These are phyloP conservation scores for Anastrepha obliqua DNA, from an alignment of 1,140 invertebrate genomes.

Conservation along the genomic window DNA sequence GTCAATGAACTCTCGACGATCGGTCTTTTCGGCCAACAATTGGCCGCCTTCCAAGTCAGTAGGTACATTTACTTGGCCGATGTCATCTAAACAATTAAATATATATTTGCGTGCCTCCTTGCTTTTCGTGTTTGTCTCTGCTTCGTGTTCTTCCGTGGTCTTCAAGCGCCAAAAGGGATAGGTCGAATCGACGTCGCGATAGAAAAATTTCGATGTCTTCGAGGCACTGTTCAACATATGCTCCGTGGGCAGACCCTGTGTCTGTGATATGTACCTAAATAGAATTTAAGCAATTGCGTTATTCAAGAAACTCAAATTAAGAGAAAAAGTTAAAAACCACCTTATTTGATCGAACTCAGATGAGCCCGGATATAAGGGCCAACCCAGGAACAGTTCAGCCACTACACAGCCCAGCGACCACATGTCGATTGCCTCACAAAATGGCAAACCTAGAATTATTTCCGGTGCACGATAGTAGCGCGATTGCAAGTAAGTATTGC, in stretches of 20 bases:
- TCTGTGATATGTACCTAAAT: slow-evolving; percentile 80
- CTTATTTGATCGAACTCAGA: slow-evolving; percentile 99
- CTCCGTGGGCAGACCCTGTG: slow-evolving; percentile 93
- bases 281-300: background rate
- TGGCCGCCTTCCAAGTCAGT: slow-evolving; percentile 97
- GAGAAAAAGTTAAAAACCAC: slow-evolving; percentile 63
- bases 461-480: slow-evolving; percentile 99
- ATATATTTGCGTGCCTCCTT: slow-evolving; percentile 99
- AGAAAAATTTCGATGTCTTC: slow-evolving; percentile 99
- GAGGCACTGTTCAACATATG: slow-evolving; percentile 99
- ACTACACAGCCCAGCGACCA: slow-evolving; percentile 99
- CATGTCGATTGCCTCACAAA: slow-evolving; percentile 99
- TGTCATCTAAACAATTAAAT: slow-evolving; percentile 99
- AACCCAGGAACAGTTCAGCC: slow-evolving; percentile 98
- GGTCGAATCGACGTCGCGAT: slow-evolving; percentile 95
- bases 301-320: background rate
- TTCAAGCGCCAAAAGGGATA: slow-evolving; percentile 99
- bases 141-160: slow-evolving; percentile 98
- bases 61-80: slow-evolving; percentile 97
- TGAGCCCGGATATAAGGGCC: slow-evolving; percentile 99
- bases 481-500: slow-evolving; percentile 99
- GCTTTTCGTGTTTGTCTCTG: slow-evolving; percentile 97
- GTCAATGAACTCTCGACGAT: slow-evolving; percentile 97
- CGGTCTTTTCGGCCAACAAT: slow-evolving; percentile 95
- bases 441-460: slow-evolving; percentile 97